Base-by-base conservation (phyloP, 1,140 invertebrate species). In the Anastatus disparis region DNA sequence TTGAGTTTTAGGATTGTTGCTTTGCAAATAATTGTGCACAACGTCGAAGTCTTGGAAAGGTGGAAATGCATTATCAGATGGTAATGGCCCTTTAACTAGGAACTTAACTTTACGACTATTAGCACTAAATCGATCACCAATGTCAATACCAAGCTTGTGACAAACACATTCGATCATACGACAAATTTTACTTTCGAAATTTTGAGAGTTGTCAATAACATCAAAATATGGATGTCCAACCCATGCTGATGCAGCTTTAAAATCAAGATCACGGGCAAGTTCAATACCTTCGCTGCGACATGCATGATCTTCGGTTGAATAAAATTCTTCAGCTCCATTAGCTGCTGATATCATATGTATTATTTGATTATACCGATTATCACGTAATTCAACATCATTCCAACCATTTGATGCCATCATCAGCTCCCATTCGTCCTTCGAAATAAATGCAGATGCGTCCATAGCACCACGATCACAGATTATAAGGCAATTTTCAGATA, bases 151-250 rank as follows among this genome's bases (percentile, higher is more conserved):
- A 70, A 99, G 89, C 80, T 97, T 95, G 82, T 96, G 93, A 83
- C 97, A 99, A 29, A 99, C 95, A 78, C 92, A 91, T 77, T 94
- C 93, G 77, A 99, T 97, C 90, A 99, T 93, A 15, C 95, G 90
- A 76, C 95, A 93, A 74, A 99, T 94, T 87, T 99, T 99, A 10
- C 93, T 91, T 79, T 99, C 97, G 87, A 99, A 99, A 79, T 97
- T 95, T 6, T 95, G 95, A 1, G 93, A 95, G 84, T 99, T 99
- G 82, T 99, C 98, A 74, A 99, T 97, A 0, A 99, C 96, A 88
- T 99, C 98, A 83, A 98, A 98, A 82, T 99, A 99, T 0, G 98
- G 98, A 89, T 99, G 98, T 0, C 98, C 98, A 63, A 99, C 92
- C 97, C 97, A 98, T 0, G 97, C 94, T 9, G 96, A 93, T 2